phyloP scores from a whole-genome alignment of 2,797 vertebrate species.

The Hypotaenidia okinawae region DNA sequence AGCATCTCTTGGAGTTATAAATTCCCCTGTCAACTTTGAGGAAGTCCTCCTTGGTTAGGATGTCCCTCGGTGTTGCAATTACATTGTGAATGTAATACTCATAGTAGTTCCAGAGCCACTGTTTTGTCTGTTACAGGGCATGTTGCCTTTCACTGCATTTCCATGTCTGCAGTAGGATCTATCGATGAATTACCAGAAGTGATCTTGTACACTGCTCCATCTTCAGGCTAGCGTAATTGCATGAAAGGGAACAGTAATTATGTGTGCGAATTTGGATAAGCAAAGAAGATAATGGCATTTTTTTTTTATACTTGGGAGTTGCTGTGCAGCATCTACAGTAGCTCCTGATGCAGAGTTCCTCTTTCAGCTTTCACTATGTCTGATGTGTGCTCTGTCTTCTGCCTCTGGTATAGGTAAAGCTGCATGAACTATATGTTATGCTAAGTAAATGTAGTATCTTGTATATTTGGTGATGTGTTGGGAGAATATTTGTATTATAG shows the following conservation, averaged over 20 bases:
- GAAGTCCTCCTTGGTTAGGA: background rate
- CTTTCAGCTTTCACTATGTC: slow-evolving; percentile 20
- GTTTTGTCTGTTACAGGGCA: background rate
- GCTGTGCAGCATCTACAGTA: background rate
- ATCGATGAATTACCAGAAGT: background rate
- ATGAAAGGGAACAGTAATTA: background rate
- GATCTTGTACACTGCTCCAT: background rate
- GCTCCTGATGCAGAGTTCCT: background rate
- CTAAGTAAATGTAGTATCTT: background rate
- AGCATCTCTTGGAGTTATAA: slow-evolving; percentile 44
- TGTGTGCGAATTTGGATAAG: background rate
- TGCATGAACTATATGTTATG: slow-evolving; percentile 5
- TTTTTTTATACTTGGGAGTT: background rate
- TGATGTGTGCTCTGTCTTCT: slow-evolving; percentile 42
- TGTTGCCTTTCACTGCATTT: background rate
- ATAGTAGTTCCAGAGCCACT: background rate
- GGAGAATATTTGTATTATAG: background rate
- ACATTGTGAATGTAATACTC: too few relatives aligned
- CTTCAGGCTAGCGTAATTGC: background rate
- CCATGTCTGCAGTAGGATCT: background rate
- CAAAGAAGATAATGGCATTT: background rate
- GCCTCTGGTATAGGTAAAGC: slow-evolving; percentile 57
- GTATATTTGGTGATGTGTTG: background rate
- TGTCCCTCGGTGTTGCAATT: background rate
- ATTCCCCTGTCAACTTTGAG: background rate